Base-by-base conservation (phyloP, 2,888 invertebrate species). In the Diplolepis rosae region DNA sequence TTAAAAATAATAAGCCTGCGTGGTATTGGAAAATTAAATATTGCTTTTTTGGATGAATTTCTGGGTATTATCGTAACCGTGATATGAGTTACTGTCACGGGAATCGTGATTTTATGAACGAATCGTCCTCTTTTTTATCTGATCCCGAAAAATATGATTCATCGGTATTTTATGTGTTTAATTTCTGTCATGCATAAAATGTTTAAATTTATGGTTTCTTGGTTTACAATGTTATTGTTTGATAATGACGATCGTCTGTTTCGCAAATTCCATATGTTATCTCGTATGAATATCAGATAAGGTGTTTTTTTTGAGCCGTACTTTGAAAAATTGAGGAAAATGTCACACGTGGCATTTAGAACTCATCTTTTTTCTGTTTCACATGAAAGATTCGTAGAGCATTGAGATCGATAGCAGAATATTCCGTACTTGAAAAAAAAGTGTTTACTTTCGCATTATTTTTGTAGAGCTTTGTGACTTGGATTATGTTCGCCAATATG, bases 361-460 rank as follows among this genome's bases (percentile, higher is more conserved):
- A 6, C 7, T 5, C 7, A 1, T 5, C 9, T 30, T 32, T 18
- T 30, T 32, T 54, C 30, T 15, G 4, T 32, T 54, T 18, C 5
- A 22, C 22, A 35, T 28, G 18, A 50, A 2, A 35, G 32, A 32
- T 15, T 35, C 32, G 11, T 18, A 11, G 2, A 18, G 54, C 32
- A 13, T 52, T 42, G 42, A 45, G 18, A 18, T 30, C 54, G 54
- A 54, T 32, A 11, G 32, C 54, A 9, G 32, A 54, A 54, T 32
- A 54, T 32, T 32, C 15, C 30, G 15, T 11, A 30, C 15, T 22
- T 22, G 28, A 68, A 56, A 27, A 42, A 50, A 39, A 51, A 51
- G 13, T 22, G 68, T 78, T 79, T 78, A 75, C 76, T 79, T 75
- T 72, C 66, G 69, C 72, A 77, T 76, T 81, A 80, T 80, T 83